A percentile compares a stretch with the other conserved stretches of the same genome.
Conservation (phyloP, 2,888 invertebrate genomes). For the Mystacides longicornis region DNA sequence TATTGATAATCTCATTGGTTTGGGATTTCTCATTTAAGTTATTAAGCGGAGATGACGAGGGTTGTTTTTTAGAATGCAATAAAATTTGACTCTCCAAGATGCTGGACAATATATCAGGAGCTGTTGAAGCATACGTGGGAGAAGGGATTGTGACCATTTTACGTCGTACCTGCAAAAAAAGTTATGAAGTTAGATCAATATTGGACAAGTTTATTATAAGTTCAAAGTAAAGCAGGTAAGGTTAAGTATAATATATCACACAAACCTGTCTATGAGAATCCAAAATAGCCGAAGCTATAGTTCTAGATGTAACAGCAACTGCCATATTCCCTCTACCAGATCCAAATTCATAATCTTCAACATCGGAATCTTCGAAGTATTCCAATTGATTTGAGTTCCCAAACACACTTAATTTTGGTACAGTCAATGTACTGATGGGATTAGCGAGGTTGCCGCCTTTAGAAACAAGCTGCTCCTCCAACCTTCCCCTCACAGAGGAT, state of each 20-base stretch:
- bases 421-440: slow-evolving; percentile 7
- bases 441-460: background rate
- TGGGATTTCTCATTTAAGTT: slow-evolving; percentile 29
- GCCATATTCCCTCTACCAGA: slow-evolving; percentile 28
- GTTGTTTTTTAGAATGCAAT: slow-evolving; percentile 58
- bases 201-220: background rate
- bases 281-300: slow-evolving; percentile 41
- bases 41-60: slow-evolving; percentile 56
- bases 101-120: slow-evolving; percentile 57
- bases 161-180: slow-evolving; percentile 38
- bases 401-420: slow-evolving; percentile 26
- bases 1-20: background rate
- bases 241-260: background rate
- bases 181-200: background rate
- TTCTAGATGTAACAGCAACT: slow-evolving; percentile 38
- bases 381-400: slow-evolving; percentile 56
- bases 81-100: slow-evolving; percentile 65
- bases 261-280: slow-evolving; percentile 40
- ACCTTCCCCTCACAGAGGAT: slow-evolving; percentile 38
- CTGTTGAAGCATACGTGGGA: slow-evolving; percentile 39
- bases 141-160: slow-evolving; percentile 43
- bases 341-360: slow-evolving; percentile 33
- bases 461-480: slow-evolving; percentile 27
- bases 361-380: slow-evolving; percentile 55
- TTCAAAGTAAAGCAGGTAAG: background rate